Conservation (phyloP, 2,113 vertebrate species). For the Oncorhynchus kisutch region DNA sequence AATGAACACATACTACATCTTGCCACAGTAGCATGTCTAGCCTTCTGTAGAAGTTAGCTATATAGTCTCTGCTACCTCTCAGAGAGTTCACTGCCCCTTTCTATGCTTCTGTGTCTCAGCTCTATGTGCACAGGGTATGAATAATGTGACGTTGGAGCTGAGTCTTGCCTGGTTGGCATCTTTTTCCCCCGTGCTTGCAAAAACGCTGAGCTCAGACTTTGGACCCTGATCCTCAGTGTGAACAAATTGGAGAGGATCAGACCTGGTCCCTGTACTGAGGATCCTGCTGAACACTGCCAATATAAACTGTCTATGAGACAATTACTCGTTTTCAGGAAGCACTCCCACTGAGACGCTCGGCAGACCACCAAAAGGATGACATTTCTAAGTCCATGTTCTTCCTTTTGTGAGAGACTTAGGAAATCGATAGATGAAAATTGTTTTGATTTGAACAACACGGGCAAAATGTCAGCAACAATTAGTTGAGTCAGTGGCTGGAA, state of each 20-base stretch:
- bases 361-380: conserved; percentile 55
- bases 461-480: conserved; percentile 80
- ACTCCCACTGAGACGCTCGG: conserved; percentile 46
- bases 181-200: conserved; percentile 9
- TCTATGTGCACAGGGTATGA: conserved; percentile 13
- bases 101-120: not conserved
- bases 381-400: conserved; percentile 59
- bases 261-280: conserved; percentile 44
- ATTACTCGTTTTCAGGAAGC: conserved; percentile 53
- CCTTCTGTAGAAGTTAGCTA: not conserved
- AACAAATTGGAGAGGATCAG: conserved; percentile 16
- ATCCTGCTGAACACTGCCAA: conserved; percentile 51
- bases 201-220: conserved; percentile 27
- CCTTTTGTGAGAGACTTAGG: conserved; percentile 57
- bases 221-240: conserved; percentile 7
- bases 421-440: conserved; percentile 60
- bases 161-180: conserved; percentile 6
- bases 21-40: not conserved
- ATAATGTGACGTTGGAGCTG: conserved; percentile 28
- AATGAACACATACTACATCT: not conserved
- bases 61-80: not conserved
- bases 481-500: conserved; percentile 57
- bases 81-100: not conserved
- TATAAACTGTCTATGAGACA: conserved; percentile 46
- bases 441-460: conserved; percentile 64